A percentile compares a stretch with the other conserved stretches of the same genome.
Conservation (phyloP, 2,797 vertebrate genomes). For the Pseudochaenichthys georgianus region DNA sequence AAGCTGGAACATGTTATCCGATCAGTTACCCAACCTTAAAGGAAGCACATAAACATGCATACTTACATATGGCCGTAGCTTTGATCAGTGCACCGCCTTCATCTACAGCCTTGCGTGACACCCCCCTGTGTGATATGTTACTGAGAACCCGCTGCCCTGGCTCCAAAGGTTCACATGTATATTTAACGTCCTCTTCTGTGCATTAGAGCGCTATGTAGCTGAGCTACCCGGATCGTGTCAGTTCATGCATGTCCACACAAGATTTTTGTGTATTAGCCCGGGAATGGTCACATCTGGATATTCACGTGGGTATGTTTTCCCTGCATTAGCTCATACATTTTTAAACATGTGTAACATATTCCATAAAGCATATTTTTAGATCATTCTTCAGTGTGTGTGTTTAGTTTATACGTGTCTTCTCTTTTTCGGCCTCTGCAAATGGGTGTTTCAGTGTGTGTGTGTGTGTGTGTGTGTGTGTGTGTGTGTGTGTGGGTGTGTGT, state of each 20-base stretch:
- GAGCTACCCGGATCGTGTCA: conserved; percentile 38
- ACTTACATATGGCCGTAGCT: conserved; percentile 22
- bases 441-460: conserved; percentile 16
- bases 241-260: conserved; percentile 53
- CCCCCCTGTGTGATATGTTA: conserved; percentile 57
- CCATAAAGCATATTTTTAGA: conserved; percentile 54
- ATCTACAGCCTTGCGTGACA: conserved; percentile 54
- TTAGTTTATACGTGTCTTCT: conserved; percentile 21
- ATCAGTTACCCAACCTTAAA: conserved; percentile 14
- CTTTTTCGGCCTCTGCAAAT: background rate
- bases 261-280: conserved; percentile 48
- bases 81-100: conserved; percentile 60
- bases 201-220: conserved; percentile 61
- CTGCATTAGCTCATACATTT: conserved; percentile 55
- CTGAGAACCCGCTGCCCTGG: conserved; percentile 51
- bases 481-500: conserved; percentile 3
- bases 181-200: conserved; percentile 69
- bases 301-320: conserved; percentile 26
- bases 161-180: conserved; percentile 68
- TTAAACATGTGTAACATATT: conserved; percentile 68
- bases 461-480: conserved; percentile 24
- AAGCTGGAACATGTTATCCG: background rate
- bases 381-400: conserved; percentile 21
- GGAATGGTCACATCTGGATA: conserved; percentile 41
- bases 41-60: conserved; percentile 46